Percentiles rank a stretch among this genome's conserved stretches.
Conservation (phyloP, 2,888 invertebrate genomes). For the Caradrina clavipalpis region DNA sequence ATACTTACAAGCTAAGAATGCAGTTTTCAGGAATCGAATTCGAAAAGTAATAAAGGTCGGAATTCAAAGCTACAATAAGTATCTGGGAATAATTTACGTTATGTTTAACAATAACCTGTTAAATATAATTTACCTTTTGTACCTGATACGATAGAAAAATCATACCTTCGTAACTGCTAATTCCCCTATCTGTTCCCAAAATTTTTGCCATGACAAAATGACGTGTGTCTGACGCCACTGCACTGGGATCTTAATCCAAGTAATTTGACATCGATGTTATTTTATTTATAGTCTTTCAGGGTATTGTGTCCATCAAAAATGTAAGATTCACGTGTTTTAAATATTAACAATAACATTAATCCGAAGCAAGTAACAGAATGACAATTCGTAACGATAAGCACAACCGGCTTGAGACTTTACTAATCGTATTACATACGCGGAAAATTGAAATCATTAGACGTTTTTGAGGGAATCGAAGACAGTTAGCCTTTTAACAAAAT, state of each 20-base stretch:
- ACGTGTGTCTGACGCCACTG: not conserved
- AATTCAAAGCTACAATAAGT: no score
- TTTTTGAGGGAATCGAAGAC: not conserved
- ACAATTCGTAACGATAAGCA: conserved; percentile 51
- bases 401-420: conserved; percentile 57
- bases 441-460: conserved; percentile 42
- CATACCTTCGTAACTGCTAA: not conserved
- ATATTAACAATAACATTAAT: conserved; percentile 38
- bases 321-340: conserved; percentile 28
- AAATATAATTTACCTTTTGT: no score
- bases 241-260: not conserved
- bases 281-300: conserved; percentile 30
- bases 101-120: no score
- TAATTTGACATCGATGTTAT: conserved; percentile 49
- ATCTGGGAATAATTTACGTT: no score
- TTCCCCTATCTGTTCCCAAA: not conserved
- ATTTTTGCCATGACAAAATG: not conserved
- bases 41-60: no score
- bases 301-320: conserved; percentile 26
- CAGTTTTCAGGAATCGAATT: no score
- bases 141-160: no score
- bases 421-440: conserved; percentile 16
- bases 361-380: conserved; percentile 40
- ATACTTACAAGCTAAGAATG: no score
- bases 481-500: not conserved